Base-by-base conservation (phyloP, 1,140 invertebrate genomes). In the Gonioctena quinquepunctata region DNA sequence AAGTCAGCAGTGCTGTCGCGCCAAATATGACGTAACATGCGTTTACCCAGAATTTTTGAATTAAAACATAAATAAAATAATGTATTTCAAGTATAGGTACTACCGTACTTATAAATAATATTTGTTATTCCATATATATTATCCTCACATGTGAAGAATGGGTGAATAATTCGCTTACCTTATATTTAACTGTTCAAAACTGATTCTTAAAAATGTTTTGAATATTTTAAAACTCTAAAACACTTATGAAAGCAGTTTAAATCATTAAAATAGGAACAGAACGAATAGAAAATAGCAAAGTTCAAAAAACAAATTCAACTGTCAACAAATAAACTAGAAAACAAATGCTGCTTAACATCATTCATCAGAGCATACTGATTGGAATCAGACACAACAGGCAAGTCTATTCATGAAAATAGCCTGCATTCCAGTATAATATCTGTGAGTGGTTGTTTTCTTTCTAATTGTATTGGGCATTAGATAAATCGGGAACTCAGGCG, bases 301-400 rank as follows among this genome's bases (percentile, higher is more conserved):
- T 52, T 66, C 50, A 66, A 66, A 66, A n/a, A 66, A 66, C 63
- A 27, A 66, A 54, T 66, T 66, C 63, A 66, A 66, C 63, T 66
- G 63, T 66, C 63, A 66, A 66, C 49, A 66, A 42, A 42, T n/a
- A 57, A 57, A 57, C 25, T 57, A 57, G 25, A 25, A 57, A 57
- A 57, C 54, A 57, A 57, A 23, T 57, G 54, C 16, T 22, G 13
- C 16, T 4, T 42, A 42, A n/a, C 16, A n/a, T n/a, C 33, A n/a
- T n/a, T n/a, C n/a, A n/a, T n/a, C n/a, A n/a, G n/a, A n/a, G n/a
- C n/a, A n/a, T n/a, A n/a, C n/a, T n/a, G n/a, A n/a, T n/a, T n/a
- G n/a, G n/a, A n/a, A n/a, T n/a, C n/a, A n/a, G n/a, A n/a, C n/a
- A n/a, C n/a, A n/a, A n/a, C n/a, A n/a, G n/a, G n/a, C n/a, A n/a